Evolutionary conservation across 2,888 invertebrate species (phyloP).

Genomic region (Protophormia terraenovae): DNA sequence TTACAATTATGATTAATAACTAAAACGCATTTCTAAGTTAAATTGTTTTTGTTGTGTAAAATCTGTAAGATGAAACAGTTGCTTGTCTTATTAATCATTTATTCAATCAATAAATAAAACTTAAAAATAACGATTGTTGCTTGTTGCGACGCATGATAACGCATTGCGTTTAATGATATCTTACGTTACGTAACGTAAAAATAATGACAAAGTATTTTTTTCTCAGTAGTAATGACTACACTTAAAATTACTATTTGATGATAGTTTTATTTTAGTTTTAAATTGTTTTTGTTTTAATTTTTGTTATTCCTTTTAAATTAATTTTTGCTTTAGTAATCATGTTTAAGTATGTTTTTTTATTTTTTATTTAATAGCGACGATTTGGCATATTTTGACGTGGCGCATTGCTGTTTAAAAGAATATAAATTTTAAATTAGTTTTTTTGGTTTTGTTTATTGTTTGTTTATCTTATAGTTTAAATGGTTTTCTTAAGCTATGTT

Average conservation of each 20-base stretch:
- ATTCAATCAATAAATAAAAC: slow-evolving; percentile 32
- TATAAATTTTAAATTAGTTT: slow-evolving; percentile 67
- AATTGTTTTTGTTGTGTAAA: not conserved
- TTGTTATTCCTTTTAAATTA: slow-evolving; percentile 28
- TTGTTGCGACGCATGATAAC: slow-evolving; percentile 23
- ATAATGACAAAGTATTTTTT: not conserved
- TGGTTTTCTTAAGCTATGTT: slow-evolving; percentile 33
- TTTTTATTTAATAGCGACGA: slow-evolving; percentile 79
- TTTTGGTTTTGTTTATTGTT: slow-evolving; percentile 7
- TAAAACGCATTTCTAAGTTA: slow-evolving; percentile 25
- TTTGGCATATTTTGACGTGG: slow-evolving; percentile 78
- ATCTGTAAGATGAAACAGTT: slow-evolving; percentile 2
- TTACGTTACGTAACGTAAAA: slow-evolving; percentile 46
- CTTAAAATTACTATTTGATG: slow-evolving; percentile 46
- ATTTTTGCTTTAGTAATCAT: slow-evolving; percentile 24
- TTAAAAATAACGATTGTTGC: slow-evolving; percentile 11
- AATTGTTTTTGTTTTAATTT: not conserved
- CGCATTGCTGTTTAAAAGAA: slow-evolving; percentile 77
- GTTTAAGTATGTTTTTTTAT: slow-evolving; percentile 27
- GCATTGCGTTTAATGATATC: slow-evolving; percentile 4
- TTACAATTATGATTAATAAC: slow-evolving; percentile 38
- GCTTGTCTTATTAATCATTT: slow-evolving; percentile 15
- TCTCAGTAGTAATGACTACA: slow-evolving; percentile 24
- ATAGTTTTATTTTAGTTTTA: slow-evolving; percentile 1
- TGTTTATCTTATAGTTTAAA: slow-evolving; percentile 14